These are phyloP conservation scores for Tanytarsus gracilentus DNA, from an alignment of 2,888 invertebrate species.

Conservation along the genomic window DNA sequence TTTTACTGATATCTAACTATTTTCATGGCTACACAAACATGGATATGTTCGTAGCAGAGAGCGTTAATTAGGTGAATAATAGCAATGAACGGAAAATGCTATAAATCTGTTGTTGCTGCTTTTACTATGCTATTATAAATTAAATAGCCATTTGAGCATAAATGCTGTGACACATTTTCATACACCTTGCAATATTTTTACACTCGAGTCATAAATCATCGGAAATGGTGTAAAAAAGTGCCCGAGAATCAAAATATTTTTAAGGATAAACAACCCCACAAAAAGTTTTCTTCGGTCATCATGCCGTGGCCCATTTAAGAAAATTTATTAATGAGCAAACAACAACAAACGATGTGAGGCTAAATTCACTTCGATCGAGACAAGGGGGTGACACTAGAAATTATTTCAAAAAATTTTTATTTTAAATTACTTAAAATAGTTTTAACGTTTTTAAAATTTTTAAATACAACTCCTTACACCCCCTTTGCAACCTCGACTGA, in stretches of 20 bases:
- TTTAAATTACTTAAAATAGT: too few relatives aligned
- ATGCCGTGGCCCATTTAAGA: conserved; percentile 18
- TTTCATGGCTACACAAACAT: conserved; percentile 4
- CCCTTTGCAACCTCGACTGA: neutral
- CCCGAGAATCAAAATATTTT: conserved; percentile 26
- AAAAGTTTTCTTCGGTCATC: conserved; percentile 13
- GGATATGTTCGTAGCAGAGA: neutral
- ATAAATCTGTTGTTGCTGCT: neutral
- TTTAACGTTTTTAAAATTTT: too few relatives aligned
- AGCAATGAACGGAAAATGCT: neutral
- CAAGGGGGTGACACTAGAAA: too few relatives aligned
- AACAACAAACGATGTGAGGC: conserved; percentile 12
- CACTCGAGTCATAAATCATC: conserved; percentile 23
- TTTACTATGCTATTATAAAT: neutral
- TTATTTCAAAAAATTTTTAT: conserved; percentile 12
- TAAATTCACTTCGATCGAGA: too few relatives aligned
- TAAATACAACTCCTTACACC: neutral
- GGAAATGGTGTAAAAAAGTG: conserved; percentile 21
- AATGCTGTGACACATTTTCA: conserved; percentile 18
- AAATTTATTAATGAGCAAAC: conserved; percentile 23
- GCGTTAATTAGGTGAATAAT: conserved; percentile 22
- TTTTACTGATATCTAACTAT: neutral
- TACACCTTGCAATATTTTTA: conserved; percentile 5
- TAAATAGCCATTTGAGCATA: conserved; percentile 21
- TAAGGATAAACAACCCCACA: conserved; percentile 13